Conservation (phyloP, 2,797 vertebrate species). For the Threskiornis aethiopicus region DNA sequence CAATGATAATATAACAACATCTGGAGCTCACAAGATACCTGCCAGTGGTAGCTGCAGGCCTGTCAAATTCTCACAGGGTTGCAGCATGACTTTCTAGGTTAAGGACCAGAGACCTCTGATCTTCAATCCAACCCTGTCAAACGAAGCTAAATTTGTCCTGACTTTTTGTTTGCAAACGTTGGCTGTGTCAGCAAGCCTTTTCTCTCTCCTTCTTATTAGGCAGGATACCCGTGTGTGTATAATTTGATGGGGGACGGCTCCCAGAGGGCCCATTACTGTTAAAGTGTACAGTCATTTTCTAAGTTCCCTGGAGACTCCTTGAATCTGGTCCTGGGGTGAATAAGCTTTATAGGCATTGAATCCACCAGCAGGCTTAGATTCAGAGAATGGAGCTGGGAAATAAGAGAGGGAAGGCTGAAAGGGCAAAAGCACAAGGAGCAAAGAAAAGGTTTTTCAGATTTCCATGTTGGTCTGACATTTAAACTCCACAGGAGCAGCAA, state of each 20-base stretch:
- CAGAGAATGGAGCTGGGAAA: slow-evolving; percentile 69
- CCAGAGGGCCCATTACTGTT: slow-evolving; percentile 50
- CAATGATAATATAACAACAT: neutral
- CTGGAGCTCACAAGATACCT: neutral
- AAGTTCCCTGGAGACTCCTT: slow-evolving; percentile 45
- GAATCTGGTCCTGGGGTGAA: slow-evolving; percentile 50
- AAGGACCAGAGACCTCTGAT: slow-evolving; percentile 32
- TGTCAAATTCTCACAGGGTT: slow-evolving; percentile 29
- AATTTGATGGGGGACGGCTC: slow-evolving; percentile 4
- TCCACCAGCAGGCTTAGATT: slow-evolving; percentile 61
- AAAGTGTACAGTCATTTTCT: slow-evolving; percentile 49
- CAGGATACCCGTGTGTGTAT: neutral
- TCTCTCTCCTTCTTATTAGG: slow-evolving; percentile 49
- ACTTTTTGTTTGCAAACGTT: slow-evolving; percentile 47
- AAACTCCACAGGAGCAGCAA: slow-evolving; percentile 64
- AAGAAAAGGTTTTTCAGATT: slow-evolving; percentile 65
- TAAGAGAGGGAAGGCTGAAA: slow-evolving; percentile 54
- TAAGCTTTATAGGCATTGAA: slow-evolving; percentile 43
- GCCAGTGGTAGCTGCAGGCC: neutral
- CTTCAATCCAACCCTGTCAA: slow-evolving; percentile 21
- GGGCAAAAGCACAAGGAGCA: slow-evolving; percentile 67
- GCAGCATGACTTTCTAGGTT: neutral
- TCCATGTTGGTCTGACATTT: slow-evolving; percentile 74
- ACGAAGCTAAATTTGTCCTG: slow-evolving; percentile 13
- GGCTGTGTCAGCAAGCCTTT: slow-evolving; percentile 64